Percentiles rank a stretch among this genome's conserved stretches.
These are phyloP conservation scores for Microvelia longipes DNA, from an alignment of 1,140 invertebrate species.

Conservation along the genomic window DNA sequence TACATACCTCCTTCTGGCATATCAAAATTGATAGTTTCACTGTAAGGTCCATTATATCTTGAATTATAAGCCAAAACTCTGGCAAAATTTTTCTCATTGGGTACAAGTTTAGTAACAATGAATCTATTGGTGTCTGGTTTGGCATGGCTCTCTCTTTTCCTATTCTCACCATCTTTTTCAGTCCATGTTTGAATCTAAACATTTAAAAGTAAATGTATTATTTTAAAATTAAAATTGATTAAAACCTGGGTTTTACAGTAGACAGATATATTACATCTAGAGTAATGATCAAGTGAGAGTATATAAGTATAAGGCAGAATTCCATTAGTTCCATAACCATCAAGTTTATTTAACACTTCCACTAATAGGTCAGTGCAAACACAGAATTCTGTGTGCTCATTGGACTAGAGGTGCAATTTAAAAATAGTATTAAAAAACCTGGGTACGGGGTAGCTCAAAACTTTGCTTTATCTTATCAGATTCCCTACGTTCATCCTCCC, in stretches of 20 bases:
- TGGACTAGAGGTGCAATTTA: too few relatives aligned
- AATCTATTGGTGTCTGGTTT: conserved; percentile 51
- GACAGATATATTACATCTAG: too few relatives aligned
- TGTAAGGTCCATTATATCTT: conserved; percentile 74
- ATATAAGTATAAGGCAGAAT: too few relatives aligned
- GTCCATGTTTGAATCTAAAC: conserved; percentile 77
- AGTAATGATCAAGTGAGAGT: too few relatives aligned
- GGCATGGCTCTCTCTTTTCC: conserved; percentile 61
- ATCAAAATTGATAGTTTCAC: conserved; percentile 64
- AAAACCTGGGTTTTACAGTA: not conserved
- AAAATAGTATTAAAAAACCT: too few relatives aligned
- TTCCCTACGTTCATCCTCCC: too few relatives aligned
- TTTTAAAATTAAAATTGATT: conserved; percentile 1
- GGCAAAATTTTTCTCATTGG: conserved; percentile 77
- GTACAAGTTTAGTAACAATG: conserved; percentile 71
- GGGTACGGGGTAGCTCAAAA: too few relatives aligned
- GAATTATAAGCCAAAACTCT: conserved; percentile 82
- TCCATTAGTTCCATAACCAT: too few relatives aligned
- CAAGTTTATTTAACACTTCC: too few relatives aligned
- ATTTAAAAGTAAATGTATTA: not conserved
- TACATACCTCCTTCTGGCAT: conserved; percentile 77
- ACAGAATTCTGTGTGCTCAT: too few relatives aligned
- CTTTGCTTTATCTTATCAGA: too few relatives aligned
- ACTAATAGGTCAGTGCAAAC: too few relatives aligned
- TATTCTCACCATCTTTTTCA: conserved; percentile 56